phyloP scores from a whole-genome alignment of 2,888 invertebrate species.

The Ormyrus thymus region DNA sequence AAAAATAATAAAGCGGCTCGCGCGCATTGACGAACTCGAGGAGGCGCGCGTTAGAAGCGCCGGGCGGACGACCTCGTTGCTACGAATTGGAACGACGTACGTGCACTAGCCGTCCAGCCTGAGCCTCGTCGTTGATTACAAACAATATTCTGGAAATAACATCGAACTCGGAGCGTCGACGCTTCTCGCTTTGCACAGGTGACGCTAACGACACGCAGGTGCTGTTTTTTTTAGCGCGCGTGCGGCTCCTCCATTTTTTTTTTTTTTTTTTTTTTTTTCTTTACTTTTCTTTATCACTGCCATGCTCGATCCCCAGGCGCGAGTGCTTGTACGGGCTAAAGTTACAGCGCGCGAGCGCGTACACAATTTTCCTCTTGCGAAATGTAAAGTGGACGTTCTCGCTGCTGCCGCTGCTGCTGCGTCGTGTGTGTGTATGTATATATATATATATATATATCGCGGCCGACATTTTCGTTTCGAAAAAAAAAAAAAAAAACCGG shows the following conservation, averaged over 20 bases:
- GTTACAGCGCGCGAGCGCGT: not conserved
- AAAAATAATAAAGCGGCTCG: too few relatives aligned
- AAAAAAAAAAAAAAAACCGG: not conserved
- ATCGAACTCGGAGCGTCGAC: not conserved
- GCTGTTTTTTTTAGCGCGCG: not conserved
- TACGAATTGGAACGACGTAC: too few relatives aligned
- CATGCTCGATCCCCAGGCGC: slow-evolving; percentile 1
- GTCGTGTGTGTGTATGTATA: too few relatives aligned
- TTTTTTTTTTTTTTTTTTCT: slow-evolving; percentile 11
- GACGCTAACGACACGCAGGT: slow-evolving; percentile 22
- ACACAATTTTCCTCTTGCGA: slow-evolving; percentile 17
- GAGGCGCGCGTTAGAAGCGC: too few relatives aligned
- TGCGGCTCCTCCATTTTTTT: not conserved
- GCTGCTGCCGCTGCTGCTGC: not conserved
- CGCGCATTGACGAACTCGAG: too few relatives aligned
- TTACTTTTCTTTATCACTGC: slow-evolving; percentile 6
- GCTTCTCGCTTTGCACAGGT: slow-evolving; percentile 29
- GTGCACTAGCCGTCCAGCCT: too few relatives aligned
- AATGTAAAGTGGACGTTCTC: slow-evolving; percentile 25
- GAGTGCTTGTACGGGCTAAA: not conserved
- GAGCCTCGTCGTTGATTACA: too few relatives aligned
- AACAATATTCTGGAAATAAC: too few relatives aligned
- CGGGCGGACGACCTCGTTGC: too few relatives aligned
- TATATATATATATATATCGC: not conserved
- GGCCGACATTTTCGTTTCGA: not conserved